A percentile compares a stretch with the other conserved stretches of the same genome.
These are phyloP conservation scores for Leptinotarsa lineolata DNA, from an alignment of 1,140 invertebrate species.

Conservation along the genomic window DNA sequence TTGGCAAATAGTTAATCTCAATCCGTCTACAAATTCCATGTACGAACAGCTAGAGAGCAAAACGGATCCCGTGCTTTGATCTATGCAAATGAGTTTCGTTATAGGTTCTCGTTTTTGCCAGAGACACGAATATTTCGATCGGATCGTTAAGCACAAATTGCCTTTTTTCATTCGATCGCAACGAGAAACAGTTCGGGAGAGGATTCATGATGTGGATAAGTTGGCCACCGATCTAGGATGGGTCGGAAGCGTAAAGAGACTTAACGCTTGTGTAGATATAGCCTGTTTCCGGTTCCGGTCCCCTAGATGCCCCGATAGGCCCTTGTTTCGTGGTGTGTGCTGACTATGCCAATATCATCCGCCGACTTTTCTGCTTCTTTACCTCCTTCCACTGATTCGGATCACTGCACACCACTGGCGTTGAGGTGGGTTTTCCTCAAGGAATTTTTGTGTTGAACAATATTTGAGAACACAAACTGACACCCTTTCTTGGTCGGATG, in stretches of 20 bases:
- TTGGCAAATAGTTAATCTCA: too few species aligned
- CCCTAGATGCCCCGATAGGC: slow-evolving; percentile 50
- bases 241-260: slow-evolving; percentile 38
- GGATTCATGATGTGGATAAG: slow-evolving; percentile 38
- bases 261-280: slow-evolving; percentile 51
- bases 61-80: not conserved
- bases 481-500: too few species aligned
- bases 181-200: slow-evolving; percentile 20
- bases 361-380: slow-evolving; percentile 9
- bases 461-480: too few species aligned
- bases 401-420: slow-evolving; percentile 18
- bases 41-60: too few species aligned
- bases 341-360: slow-evolving; percentile 16
- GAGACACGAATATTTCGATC: slow-evolving; percentile 24
- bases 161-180: slow-evolving; percentile 30
- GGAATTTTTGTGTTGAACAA: too few species aligned
- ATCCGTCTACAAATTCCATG: too few species aligned
- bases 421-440: not conserved
- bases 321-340: slow-evolving; percentile 27
- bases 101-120: slow-evolving; percentile 19
- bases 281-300: slow-evolving; percentile 53
- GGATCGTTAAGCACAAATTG: slow-evolving; percentile 30
- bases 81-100: slow-evolving; percentile 19
- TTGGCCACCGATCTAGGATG: slow-evolving; percentile 44
- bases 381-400: not conserved